These are phyloP conservation scores for Ganaspis sp. DNA, from an alignment of 1,140 invertebrate genomes.

Conservation along the genomic window DNA sequence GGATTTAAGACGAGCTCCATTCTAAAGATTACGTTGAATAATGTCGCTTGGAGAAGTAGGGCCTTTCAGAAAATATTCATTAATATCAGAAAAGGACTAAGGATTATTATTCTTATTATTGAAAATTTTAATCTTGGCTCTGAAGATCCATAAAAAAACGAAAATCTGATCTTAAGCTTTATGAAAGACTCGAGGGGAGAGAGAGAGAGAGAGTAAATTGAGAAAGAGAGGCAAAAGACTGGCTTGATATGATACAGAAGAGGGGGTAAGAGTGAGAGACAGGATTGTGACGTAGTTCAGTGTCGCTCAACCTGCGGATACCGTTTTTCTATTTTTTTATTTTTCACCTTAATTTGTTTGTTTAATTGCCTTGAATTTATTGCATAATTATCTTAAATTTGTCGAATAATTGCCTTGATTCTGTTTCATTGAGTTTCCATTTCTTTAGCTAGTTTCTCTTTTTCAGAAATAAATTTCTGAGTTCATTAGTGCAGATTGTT, in stretches of 20 bases:
- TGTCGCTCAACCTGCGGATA: constrained; percentile 63
- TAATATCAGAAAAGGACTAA: constrained; percentile 10
- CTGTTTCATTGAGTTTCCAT: no score
- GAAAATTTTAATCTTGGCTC: background rate
- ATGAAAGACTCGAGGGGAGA: constrained; percentile 33
- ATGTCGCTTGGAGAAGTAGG: background rate
- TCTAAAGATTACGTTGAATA: background rate
- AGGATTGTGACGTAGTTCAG: constrained; percentile 69
- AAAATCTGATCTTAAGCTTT: constrained; percentile 26
- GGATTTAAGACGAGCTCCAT: background rate
- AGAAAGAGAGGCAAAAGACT: constrained; percentile 30
- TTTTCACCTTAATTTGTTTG: background rate
- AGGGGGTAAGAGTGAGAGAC: constrained; percentile 55
- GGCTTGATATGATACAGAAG: constrained; percentile 43
- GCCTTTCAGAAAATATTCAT: constrained; percentile 17
- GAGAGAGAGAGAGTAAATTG: background rate
- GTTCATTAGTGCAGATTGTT: no score
- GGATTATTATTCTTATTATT: constrained; percentile 26
- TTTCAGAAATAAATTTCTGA: no score
- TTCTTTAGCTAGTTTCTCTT: no score
- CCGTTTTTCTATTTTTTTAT: background rate
- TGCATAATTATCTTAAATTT: background rate
- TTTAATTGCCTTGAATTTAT: background rate
- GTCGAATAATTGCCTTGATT: background rate
- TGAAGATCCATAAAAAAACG: constrained; percentile 13